Conservation (phyloP, 2,888 invertebrate genomes). For the Eupithecia vulgata region DNA sequence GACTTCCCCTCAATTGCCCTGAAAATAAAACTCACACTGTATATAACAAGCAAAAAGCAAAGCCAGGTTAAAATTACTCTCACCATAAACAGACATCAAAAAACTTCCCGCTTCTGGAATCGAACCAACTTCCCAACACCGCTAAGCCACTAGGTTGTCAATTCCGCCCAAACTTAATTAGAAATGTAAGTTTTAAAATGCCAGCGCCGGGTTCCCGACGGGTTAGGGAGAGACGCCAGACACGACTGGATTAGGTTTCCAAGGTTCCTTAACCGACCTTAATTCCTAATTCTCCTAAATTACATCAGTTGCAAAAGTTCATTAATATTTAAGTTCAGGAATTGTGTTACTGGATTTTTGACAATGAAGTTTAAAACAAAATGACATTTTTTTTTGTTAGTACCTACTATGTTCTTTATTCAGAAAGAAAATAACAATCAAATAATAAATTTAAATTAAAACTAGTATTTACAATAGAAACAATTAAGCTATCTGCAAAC, state of each 20-base stretch:
- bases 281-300: slow-evolving; percentile 8
- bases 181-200: not conserved
- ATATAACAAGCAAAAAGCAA: no score
- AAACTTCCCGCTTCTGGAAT: not conserved
- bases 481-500: no score
- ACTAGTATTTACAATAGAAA: no score
- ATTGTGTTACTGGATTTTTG: not conserved
- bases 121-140: not conserved
- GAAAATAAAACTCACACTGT: no score
- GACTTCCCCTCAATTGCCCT: no score
- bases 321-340: not conserved
- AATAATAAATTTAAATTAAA: no score
- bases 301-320: not conserved
- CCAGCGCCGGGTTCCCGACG: not conserved
- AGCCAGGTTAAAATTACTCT: no score
- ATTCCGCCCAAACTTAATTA: slow-evolving; percentile 7
- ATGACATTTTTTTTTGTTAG: no score
- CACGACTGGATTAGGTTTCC: not conserved
- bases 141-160: not conserved
- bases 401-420: no score
- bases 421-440: no score
- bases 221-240: not conserved
- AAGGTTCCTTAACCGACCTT: not conserved
- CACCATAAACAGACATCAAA: no score
- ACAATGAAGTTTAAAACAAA: not conserved